A percentile compares a stretch with the other conserved stretches of the same genome.
Evolutionary conservation across 2,797 vertebrate species (phyloP).

Genomic region (Sebastes diploproa): DNA sequence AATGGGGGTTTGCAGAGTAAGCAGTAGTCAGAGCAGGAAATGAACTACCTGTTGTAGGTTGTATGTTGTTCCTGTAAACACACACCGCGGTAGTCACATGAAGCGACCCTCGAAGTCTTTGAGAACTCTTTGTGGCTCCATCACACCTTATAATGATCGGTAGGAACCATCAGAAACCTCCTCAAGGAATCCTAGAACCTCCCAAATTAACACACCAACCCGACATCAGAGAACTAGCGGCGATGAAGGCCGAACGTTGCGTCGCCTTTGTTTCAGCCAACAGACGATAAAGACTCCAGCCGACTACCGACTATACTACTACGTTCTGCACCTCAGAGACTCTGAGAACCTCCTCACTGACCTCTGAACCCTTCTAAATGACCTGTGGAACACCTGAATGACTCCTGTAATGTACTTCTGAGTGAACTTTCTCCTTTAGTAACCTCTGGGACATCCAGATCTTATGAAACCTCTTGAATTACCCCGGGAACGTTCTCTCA

Average conservation of each 20-base stretch:
- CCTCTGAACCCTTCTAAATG: too few relatives aligned
- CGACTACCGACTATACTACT: too few relatives aligned
- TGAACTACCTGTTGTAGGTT: background rate
- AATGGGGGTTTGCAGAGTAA: conserved; percentile 51
- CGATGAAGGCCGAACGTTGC: too few relatives aligned
- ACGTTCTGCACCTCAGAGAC: too few relatives aligned
- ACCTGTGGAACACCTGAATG: too few relatives aligned
- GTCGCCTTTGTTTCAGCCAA: too few relatives aligned
- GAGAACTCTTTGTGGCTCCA: background rate
- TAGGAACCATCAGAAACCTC: background rate
- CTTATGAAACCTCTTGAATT: background rate
- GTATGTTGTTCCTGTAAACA: background rate
- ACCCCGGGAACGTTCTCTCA: background rate
- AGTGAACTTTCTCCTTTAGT: background rate
- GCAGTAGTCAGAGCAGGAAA: conserved; percentile 37
- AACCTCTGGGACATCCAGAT: background rate
- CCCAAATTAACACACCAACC: too few relatives aligned
- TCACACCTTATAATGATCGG: background rate
- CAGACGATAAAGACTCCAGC: too few relatives aligned
- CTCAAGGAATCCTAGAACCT: background rate
- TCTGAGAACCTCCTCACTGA: too few relatives aligned
- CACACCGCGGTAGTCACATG: background rate
- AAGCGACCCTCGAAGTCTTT: background rate
- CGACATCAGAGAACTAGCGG: too few relatives aligned
- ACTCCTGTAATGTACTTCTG: too few relatives aligned